Evolutionary conservation across 1,140 invertebrate species (phyloP), one percentile per base, ranked within the genome.

Genomic region (Trachymyrmex septentrionalis): DNA sequence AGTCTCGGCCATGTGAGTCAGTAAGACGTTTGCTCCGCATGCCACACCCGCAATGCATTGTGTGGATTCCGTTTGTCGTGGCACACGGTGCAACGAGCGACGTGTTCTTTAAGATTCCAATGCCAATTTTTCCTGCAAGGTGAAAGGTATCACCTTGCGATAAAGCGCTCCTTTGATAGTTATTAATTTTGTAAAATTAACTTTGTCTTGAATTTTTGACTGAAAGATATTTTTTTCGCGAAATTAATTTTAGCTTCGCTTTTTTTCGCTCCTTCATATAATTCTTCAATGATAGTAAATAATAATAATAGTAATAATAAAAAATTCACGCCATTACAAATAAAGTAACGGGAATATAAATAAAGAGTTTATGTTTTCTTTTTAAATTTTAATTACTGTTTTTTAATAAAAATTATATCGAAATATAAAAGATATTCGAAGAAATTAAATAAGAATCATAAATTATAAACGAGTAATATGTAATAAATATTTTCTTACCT

Each of bases 31-130:
- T 86, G 88, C 85, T 86, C 87, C 67, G 91, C 69, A 66, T 87
- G 91, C 90, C 92, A 92, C 92, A 84, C 92, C 91, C 86, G 91
- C 77, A 67, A 86, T 86, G 87, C 84, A 89, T 92, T 92, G 90
- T 92, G 87, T 89, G 88, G 87, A 93, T 92, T 92, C 92, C 90
- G 69, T 63, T 73, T 34, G 57, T 63, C 72, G 78, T 61, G 76
- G 44, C 84, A 78, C 85, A 77, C 69, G 87, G 71, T 76, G 71
- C 21, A 24, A 5, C 69, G 57, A 64, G 53, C 69, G 55, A 63
- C 86, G n/a, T 44, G 84, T 85, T 73, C 67, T 66, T 50, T 61
- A 24, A 71, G 80, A 76, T 86, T 67, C 50, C 57, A 48, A 71
- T 34, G 48, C 67, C 61, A 27, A 80, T 59, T 75, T 90, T 89